Evolutionary conservation across 2,113 vertebrate species (phyloP).

Genomic region (Trichechus manatus): DNA sequence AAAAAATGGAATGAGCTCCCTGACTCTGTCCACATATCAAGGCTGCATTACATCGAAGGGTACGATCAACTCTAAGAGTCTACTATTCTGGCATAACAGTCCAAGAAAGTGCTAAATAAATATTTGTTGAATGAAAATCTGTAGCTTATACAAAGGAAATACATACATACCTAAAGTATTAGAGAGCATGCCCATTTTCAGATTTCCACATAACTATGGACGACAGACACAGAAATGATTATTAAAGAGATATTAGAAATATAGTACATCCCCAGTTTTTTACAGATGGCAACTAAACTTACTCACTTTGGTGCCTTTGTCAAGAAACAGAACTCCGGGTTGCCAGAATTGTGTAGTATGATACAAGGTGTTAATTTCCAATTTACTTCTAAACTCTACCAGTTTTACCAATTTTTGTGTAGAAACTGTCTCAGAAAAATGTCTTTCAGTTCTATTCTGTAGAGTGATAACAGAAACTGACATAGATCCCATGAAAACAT

Average conservation of each 20-base stretch:
- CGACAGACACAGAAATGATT: background rate
- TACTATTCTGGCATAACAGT: background rate
- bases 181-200: background rate
- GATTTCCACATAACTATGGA: background rate
- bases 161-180: background rate
- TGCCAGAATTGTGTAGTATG: background rate
- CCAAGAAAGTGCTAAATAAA: background rate
- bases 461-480: background rate
- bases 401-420: conserved; percentile 2
- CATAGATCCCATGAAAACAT: background rate
- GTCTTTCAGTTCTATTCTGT: background rate
- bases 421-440: background rate
- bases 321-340: background rate
- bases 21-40: background rate
- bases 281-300: background rate
- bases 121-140: conserved; percentile 14
- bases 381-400: conserved; percentile 40
- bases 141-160: background rate
- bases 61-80: background rate
- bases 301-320: background rate
- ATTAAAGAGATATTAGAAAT: conserved; percentile 1
- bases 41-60: background rate
- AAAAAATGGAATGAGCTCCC: conserved; percentile 19
- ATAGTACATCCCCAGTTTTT: background rate
- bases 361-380: conserved; percentile 10